Base-by-base conservation (phyloP, 1,140 invertebrate species). In the Tetragnatha versicolor region DNA sequence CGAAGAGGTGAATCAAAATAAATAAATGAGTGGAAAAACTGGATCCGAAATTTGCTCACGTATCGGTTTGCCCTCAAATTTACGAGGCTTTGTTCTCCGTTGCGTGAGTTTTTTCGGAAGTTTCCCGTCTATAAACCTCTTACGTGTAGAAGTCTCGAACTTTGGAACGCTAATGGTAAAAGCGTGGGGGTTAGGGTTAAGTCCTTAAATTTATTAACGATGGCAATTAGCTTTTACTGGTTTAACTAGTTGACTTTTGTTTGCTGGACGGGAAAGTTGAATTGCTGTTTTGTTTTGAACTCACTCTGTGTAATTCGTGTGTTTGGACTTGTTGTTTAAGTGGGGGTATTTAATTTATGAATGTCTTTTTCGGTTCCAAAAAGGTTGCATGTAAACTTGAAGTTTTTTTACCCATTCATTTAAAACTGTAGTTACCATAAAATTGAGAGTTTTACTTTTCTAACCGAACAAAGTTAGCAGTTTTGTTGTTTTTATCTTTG, bases 1-100 rank as follows among this genome's bases (percentile, higher is more conserved):
- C 22, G 42, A 47, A 47, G n/a, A 68, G 45, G 42, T 9, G 49
- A 68, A 68, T 49, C 45, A 49, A 68, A 31, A 49, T 68, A 68
- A 68, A 68, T 68, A 68, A 68, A 68, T 68, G 37, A 42, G 25
- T 22, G 42, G 27, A 9, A 7, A 7, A 10, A 14, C 39, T 2
- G 45, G 14, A 14, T 47, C 63, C 14, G 63, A 68, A 68, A 68
- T 68, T 68, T 49, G 39, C 63, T 68, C 63, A 68, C 63, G 63
- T 68, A 47, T 68, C 63, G 7, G 22, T 17, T 45, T 27, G 63
- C 37, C 20, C 39, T 68, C 25, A 39, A 68, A 47, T 68, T 47
- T 68, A 58, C 55, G 29, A 9, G 17, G 55, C 55, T 58, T 58
- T 58, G 27, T 58, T 53, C 17, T 20, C 20, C 14, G 31, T 35